Evolutionary conservation across 2,113 vertebrate genomes (phyloP).

Genomic region (Calyptomena viridis): DNA sequence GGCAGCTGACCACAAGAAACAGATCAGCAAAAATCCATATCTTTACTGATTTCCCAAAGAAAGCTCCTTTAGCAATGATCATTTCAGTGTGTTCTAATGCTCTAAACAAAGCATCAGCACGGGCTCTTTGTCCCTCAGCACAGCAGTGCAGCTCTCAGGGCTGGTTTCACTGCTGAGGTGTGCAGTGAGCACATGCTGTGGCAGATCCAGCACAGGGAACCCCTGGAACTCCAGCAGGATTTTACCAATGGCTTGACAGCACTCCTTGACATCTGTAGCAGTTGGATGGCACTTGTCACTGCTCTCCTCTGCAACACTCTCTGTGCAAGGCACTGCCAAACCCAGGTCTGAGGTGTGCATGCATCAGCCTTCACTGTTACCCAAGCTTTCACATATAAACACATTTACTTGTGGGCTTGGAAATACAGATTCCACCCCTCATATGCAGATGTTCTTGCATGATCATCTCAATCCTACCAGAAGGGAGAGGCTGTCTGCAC

Average conservation of each 20-base stretch:
- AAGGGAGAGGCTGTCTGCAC: background rate
- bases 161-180: no score
- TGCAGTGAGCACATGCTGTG: rapidly evolving
- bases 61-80: background rate
- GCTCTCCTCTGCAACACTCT: rapidly evolving
- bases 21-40: background rate
- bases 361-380: rapidly evolving
- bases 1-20: background rate
- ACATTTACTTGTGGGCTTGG: no score
- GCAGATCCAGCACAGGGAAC: background rate
- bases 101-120: background rate
- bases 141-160: background rate
- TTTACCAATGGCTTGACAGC: background rate
- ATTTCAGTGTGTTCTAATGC: background rate
- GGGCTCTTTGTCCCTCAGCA: background rate
- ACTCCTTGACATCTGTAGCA: background rate
- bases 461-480: background rate
- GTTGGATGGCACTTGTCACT: background rate
- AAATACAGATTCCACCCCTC: background rate
- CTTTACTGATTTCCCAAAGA: background rate
- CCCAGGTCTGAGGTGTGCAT: rapidly evolving
- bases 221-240: background rate
- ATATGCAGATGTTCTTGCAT: background rate
- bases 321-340: background rate
- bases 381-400: background rate